Evolutionary conservation across 2,113 vertebrate species (phyloP), one percentile per base, ranked within the genome.

Genomic region (Haplochromis vanheusdeni): DNA sequence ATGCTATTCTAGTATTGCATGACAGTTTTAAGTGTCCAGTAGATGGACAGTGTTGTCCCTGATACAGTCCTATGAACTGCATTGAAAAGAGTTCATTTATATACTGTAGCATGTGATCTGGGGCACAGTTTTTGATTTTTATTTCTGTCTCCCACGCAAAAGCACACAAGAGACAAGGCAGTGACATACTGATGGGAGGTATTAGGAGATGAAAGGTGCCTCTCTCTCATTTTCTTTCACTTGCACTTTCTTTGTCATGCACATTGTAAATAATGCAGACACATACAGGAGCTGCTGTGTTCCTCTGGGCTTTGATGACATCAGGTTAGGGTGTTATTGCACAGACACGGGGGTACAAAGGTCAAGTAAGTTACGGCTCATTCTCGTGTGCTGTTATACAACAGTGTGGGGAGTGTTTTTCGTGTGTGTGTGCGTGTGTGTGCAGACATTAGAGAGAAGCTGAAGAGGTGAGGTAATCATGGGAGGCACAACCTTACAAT

Each of bases 391-490:
- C 62, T 49, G 83, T 91, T 95, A 90, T 92, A 90, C 91, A 94
- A 93, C 31, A 19, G 88, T 86, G 92, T 16, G 85, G 80, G 4
- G 26, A 51, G 68, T 6, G 65, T 70, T 42, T 70, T 70, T 0
- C 1, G 2, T 26, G 52, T 13, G 55, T 58, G 58, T 51, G 68
- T 51, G 58, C 51, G 55, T 49, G 79, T 2, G 62, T 11, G 60
- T 1, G 10, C 23, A 26, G 11, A 55, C 54, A 84, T 91, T 84
- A 56, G 89, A 90, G 87, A 90, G 77, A 92, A 85, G 87, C 86
- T 92, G 91, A 94, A 82, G 89, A 92, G 91, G 93, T 96, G 95
- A 96, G 94, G 93, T 95, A 91, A 95, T 95, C 75, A 89, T 89
- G 83, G 92, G 92, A 94, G 93, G 86, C 91, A 23, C 4, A 86